A percentile compares a stretch with the other conserved stretches of the same genome.
These are phyloP conservation scores for Macaca mulatta DNA, from an alignment of 2,113 vertebrate genomes.

Conservation along the genomic window DNA sequence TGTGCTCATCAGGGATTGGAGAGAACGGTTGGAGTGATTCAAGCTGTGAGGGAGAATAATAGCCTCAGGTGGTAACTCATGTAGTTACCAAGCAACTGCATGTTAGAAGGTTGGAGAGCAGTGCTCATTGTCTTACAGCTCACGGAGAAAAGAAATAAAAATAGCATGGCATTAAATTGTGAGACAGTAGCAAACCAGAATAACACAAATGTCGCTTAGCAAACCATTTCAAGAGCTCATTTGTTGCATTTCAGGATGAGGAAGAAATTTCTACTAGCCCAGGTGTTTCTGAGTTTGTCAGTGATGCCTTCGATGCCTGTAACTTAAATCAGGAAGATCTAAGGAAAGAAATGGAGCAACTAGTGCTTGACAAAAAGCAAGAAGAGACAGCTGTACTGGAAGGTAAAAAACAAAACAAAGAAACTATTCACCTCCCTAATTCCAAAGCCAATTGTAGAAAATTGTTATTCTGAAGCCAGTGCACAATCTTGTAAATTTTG, in stretches of 20 bases:
- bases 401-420: conserved; percentile 81
- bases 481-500: background rate
- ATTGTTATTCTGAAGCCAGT: background rate
- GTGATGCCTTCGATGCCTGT: conserved; percentile 94
- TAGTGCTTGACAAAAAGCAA: conserved; percentile 94
- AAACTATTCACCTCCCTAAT: background rate
- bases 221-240: background rate
- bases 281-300: conserved; percentile 96
- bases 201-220: background rate
- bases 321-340: conserved; percentile 94
- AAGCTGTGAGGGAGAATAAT: background rate
- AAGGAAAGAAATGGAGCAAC: conserved; percentile 97
- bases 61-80: background rate
- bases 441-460: background rate
- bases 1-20: background rate
- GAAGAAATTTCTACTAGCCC: conserved; percentile 97
- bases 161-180: background rate
- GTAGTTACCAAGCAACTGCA: background rate
- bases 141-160: background rate
- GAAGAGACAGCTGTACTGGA: conserved; percentile 82
- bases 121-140: background rate
- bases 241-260: conserved; percentile 87
- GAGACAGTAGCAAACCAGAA: background rate
- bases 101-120: conserved; percentile 31
- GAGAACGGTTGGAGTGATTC: background rate